Base-by-base conservation (phyloP, 2,888 invertebrate genomes). In the Odontomyia ornata region DNA sequence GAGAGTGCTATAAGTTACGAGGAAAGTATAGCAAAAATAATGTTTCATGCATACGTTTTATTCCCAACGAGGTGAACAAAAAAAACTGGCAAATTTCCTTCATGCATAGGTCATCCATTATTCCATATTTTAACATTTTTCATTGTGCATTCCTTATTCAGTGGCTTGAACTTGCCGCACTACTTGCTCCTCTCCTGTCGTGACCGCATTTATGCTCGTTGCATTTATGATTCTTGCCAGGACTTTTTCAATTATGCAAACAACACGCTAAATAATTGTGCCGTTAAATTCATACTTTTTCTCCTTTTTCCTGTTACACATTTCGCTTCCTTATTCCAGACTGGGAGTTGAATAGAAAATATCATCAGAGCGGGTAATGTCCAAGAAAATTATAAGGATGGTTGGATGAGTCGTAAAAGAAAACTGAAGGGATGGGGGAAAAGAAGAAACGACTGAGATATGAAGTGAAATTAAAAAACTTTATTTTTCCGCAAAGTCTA, bases 211-310 rank as follows among this genome's bases (percentile, higher is more conserved):
- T 25, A 18, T 25, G 28, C 9, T 18, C 36, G 65, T 30, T 65
- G 69, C 69, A 69, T 46, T 69, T 69, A 69, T 69, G 46, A 69
- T 25, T 47, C 46, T 23, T 46, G 11, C 69, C 46, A 47, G 47
- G 69, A 69, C 30, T 69, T 69, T 73, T 73, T 60, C 43, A 73
- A 73, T 73, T 73, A 73, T 73, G 73, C 73, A 73, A 73, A 73
- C 57, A 57, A 73, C 73, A 57, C 60, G 36, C n/a, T 73, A 73
- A 73, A 73, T 73, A 73, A 73, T 73, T 57, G 57, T 73, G 43
- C 27, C 23, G 60, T 23, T 11, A 57, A 57, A 27, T 73, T 36
- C 60, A 60, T 69, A 43, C 69, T 23, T 21, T 69, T 47, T 47
- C 27, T 36, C 18, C n/a, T 5, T 18, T 52, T 52, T 15, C 52